Conservation (phyloP, 2,113 vertebrate species). For the Bujurquina vittata region DNA sequence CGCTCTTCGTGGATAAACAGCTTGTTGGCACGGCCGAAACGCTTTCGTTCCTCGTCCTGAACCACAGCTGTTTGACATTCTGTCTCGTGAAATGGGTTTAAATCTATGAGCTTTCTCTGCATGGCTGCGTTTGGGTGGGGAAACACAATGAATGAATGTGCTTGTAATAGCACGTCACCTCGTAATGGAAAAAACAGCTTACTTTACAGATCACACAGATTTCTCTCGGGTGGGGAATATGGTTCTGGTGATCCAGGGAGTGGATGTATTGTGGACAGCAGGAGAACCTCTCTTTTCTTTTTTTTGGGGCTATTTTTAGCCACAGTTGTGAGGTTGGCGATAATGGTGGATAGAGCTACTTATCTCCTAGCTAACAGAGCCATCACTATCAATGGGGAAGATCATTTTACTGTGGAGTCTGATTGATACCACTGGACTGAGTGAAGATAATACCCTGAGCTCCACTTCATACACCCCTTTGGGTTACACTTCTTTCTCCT, state of each 20-base stretch:
- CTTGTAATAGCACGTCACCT: constrained; percentile 58
- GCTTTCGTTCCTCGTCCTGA: constrained; percentile 11
- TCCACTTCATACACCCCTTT: neutral
- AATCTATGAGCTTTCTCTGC: constrained; percentile 47
- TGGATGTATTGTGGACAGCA: constrained; percentile 17
- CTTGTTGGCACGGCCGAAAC: constrained; percentile 21
- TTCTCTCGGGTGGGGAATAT: constrained; percentile 18
- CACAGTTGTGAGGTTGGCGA: constrained; percentile 34
- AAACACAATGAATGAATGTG: constrained; percentile 68
- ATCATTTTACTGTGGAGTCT: constrained; percentile 40
- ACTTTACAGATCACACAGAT: constrained; percentile 59
- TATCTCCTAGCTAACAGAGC: constrained; percentile 54
- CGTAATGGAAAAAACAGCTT: constrained; percentile 71
- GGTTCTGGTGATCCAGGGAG: constrained; percentile 22
- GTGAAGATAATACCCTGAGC: constrained; percentile 12
- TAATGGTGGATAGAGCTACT: constrained; percentile 47
- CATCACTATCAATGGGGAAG: constrained; percentile 41
- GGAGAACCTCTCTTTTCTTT: constrained; percentile 22
- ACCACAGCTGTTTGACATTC: constrained; percentile 57
- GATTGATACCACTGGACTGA: constrained; percentile 16
- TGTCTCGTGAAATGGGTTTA: constrained; percentile 42
- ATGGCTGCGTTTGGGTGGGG: constrained; percentile 64
- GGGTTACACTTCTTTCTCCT: neutral
- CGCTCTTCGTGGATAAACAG: constrained; percentile 2
- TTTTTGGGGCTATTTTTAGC: constrained; percentile 66